Base-by-base conservation (phyloP, 1,140 invertebrate species). In the Eupristina koningsbergeri region DNA sequence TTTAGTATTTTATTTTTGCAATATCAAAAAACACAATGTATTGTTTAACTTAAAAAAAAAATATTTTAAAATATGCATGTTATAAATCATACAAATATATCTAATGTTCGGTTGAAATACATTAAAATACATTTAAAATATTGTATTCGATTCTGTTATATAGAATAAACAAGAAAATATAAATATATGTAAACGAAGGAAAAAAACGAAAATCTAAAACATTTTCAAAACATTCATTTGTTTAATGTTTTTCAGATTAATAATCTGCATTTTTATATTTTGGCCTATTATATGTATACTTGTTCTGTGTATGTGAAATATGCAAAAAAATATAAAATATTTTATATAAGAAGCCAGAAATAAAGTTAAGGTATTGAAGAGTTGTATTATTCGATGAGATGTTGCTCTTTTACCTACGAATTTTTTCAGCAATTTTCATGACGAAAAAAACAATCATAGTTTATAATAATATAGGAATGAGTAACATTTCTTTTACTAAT, bases 271-370 rank as follows among this genome's bases (percentile, higher is more conserved):
- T 3, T 1, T 1, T 31, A 5, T 64, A 36, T 22, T 13, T 19
- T 61, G 50, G 63, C 31, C 13, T 67, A 15, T 34, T 19, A 17
- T 53, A 13, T 53, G 9, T 53, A 53, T 53, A 3, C 3, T 53
- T 53, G 2, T 19, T 17, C 63, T 34, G 45, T 22, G 45, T n/a
- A 31, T 39, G 11, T n/a, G 34, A 41, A 73, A 8, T 73, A 29
- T 9, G 13, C 41, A 26, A 11, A 13, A 67, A 81, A 83, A 77
- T 83, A 83, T 83, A 67, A 81, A 83, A 77, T 83, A 83, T 83
- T 77, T 83, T 83, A 83, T 83, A 77, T 63, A 77, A 41, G 34
- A 69, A 53, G 31, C n/a, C 41, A 31, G 7, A 39, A 6, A 69
- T 22, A 58, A 64, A 53, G 45, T 64, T 63, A 39, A 78, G 61